These are phyloP conservation scores for Melanotaenia nigrans DNA, from an alignment of 2,797 vertebrate genomes.

Conservation along the genomic window DNA sequence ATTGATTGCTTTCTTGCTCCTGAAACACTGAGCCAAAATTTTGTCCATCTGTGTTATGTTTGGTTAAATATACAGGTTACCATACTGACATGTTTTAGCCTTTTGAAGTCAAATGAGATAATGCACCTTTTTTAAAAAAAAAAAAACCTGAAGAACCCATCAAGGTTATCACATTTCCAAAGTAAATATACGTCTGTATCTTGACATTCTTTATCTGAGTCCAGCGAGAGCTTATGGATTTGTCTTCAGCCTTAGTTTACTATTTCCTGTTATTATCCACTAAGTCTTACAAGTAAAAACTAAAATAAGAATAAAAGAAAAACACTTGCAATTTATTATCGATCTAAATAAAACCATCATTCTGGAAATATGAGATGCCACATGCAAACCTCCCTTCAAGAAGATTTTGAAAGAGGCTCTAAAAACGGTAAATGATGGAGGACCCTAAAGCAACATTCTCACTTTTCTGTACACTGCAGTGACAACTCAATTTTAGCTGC, in stretches of 20 bases:
- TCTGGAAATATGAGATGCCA: background rate
- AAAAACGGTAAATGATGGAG: background rate
- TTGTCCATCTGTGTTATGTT: conserved; percentile 53
- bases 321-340: background rate
- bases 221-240: background rate
- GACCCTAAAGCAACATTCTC: conserved; percentile 27
- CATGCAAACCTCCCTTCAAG: background rate
- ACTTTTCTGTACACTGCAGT: conserved; percentile 19
- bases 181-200: background rate
- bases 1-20: conserved; percentile 30
- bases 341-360: background rate
- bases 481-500: conserved; percentile 39
- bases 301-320: background rate
- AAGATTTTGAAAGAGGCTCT: background rate
- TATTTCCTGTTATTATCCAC: background rate
- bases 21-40: conserved; percentile 42
- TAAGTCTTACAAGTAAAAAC: background rate
- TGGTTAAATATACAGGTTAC: conserved; percentile 37
- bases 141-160: conserved; percentile 7
- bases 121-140: background rate
- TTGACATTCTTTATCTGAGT: conserved; percentile 7
- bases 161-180: conserved; percentile 15
- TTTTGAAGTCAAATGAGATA: conserved; percentile 52
- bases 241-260: background rate
- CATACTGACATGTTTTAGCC: conserved; percentile 8